These are phyloP conservation scores for Puffinus mauretanicus DNA, from an alignment of 2,113 vertebrate species.

Conservation along the genomic window DNA sequence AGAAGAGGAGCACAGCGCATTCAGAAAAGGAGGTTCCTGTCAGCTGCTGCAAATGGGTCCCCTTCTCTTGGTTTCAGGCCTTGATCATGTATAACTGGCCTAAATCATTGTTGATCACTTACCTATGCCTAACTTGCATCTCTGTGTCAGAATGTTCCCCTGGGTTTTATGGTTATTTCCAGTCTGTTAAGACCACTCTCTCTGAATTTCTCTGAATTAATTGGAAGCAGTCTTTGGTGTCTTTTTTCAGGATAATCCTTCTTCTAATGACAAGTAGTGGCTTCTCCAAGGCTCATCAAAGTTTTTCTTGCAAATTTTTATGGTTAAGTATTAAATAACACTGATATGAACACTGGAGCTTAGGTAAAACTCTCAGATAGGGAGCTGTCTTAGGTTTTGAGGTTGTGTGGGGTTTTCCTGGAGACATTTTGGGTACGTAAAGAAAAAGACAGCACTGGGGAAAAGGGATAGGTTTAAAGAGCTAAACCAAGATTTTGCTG, in stretches of 20 bases:
- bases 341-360: not conserved
- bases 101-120: not conserved
- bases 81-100: not conserved
- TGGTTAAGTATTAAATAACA: not conserved
- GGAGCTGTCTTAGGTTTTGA: not conserved
- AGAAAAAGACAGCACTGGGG: not conserved
- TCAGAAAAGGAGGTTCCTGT: not conserved
- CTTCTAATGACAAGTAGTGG: not conserved
- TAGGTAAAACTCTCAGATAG: not conserved
- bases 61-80: not conserved
- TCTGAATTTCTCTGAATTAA: constrained; percentile 5
- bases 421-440: not conserved
- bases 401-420: not conserved
- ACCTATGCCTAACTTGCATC: not conserved
- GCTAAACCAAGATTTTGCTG: not conserved
- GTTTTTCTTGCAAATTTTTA: not conserved
- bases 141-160: not conserved
- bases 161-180: constrained; percentile 23
- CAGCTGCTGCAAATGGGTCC: not conserved
- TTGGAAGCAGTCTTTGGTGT: not conserved
- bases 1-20: not conserved
- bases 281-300: constrained; percentile 6
- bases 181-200: not conserved
- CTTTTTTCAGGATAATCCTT: not conserved
- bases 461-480: not conserved